A percentile compares a stretch with the other conserved stretches of the same genome.
Evolutionary conservation across 64 coral and sea anemone species (phyloP).

Genomic region (Montipora efflorescens): DNA sequence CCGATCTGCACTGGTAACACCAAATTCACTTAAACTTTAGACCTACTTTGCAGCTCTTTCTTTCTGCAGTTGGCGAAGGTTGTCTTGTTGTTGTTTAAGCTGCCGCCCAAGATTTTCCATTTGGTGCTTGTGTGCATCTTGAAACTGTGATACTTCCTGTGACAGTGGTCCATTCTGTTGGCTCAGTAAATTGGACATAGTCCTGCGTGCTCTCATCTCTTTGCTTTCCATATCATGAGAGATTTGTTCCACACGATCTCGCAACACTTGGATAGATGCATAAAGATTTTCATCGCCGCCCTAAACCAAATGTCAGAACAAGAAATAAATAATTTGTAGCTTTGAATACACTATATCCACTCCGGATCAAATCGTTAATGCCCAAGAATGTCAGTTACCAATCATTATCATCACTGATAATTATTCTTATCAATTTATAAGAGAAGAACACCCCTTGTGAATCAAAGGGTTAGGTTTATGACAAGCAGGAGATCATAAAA

Average conservation of each 20-base stretch:
- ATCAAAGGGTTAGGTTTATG: no score
- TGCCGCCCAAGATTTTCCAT: slow-evolving; percentile 76
- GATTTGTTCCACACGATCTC: slow-evolving; percentile 90
- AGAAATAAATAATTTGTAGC: no score
- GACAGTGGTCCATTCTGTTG: slow-evolving; percentile 32
- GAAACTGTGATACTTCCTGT: slow-evolving; percentile 44
- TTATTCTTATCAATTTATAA: no score
- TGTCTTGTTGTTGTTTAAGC: slow-evolving; percentile 65
- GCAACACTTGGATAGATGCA: slow-evolving; percentile 95
- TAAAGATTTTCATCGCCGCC: slow-evolving; percentile 97
- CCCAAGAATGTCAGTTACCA: no score
- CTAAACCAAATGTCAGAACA: slow-evolving; percentile 6
- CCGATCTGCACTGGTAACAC: no score
- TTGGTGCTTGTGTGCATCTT: slow-evolving; percentile 53
- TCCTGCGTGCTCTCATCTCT: slow-evolving; percentile 72
- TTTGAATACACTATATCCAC: no score
- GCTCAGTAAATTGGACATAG: slow-evolving; percentile 58
- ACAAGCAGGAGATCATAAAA: no score
- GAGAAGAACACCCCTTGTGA: no score
- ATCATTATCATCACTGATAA: no score
- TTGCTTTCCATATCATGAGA: slow-evolving; percentile 89
- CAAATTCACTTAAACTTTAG: background rate
- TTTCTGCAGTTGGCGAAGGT: slow-evolving; percentile 65
- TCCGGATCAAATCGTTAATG: no score
- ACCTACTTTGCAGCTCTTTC: slow-evolving; percentile 79